A percentile compares a stretch with the other conserved stretches of the same genome.
Evolutionary conservation across 2,113 vertebrate species (phyloP).

Genomic region (Steatornis caripensis): DNA sequence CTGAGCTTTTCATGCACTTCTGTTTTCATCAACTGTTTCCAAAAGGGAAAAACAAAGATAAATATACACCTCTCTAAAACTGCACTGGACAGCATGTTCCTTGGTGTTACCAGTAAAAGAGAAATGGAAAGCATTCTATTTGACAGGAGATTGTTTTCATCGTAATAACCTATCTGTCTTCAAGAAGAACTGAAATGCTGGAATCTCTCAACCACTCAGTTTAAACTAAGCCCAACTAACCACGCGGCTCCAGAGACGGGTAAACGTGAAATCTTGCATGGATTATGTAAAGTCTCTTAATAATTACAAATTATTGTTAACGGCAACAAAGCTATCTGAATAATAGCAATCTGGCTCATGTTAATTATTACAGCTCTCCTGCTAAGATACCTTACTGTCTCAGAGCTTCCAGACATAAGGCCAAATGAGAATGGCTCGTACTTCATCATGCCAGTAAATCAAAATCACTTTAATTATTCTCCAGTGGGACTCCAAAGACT

Average conservation of each 20-base stretch:
- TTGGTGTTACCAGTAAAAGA: neutral
- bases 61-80: neutral
- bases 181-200: neutral
- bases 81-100: neutral
- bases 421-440: neutral
- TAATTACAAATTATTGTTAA: slow-evolving; percentile 26
- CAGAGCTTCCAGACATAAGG: neutral
- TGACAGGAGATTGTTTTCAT: neutral
- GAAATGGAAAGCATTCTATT: neutral
- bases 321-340: neutral
- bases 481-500: slow-evolving; percentile 7
- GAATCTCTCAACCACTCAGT: neutral
- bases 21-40: neutral
- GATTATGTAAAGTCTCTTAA: slow-evolving; percentile 15
- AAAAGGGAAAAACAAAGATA: neutral
- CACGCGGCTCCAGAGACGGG: neutral
- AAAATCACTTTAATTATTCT: slow-evolving; percentile 51
- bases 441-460: slow-evolving; percentile 12
- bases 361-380: slow-evolving; percentile 37
- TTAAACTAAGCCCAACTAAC: neutral
- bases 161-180: neutral
- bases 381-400: neutral
- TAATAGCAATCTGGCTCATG: neutral
- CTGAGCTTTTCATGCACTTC: neutral
- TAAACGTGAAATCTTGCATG: neutral